Evolutionary conservation across 2,888 invertebrate species (phyloP).

Genomic region (Zhengitettix transpicula): DNA sequence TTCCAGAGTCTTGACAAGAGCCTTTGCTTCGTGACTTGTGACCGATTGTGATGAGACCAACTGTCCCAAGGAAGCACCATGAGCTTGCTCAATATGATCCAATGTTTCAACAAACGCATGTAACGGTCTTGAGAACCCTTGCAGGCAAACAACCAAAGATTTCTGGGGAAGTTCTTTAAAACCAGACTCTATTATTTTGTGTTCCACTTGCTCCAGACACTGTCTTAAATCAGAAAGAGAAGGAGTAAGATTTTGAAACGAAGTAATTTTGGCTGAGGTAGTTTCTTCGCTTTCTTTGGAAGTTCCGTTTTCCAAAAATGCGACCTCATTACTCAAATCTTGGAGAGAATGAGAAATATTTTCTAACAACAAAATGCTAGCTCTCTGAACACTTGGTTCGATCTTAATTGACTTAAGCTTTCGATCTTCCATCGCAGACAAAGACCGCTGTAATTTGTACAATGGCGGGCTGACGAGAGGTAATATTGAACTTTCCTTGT

Average conservation of each 20-base stretch:
- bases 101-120: no score
- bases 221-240: background rate
- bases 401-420: background rate
- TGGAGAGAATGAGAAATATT: constrained; percentile 3
- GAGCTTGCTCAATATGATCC: no score
- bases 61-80: no score
- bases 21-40: no score
- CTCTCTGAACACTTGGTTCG: background rate
- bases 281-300: background rate
- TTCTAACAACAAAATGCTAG: constrained; percentile 2
- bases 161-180: background rate
- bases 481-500: background rate
- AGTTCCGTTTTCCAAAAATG: background rate
- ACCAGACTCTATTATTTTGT: background rate
- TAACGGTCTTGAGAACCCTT: background rate
- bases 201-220: background rate
- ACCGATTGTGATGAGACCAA: no score
- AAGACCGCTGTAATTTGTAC: background rate
- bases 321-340: constrained; percentile 2
- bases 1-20: no score
- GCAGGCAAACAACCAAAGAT: background rate
- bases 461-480: background rate
- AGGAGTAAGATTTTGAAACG: constrained; percentile 1
- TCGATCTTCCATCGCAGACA: background rate
- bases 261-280: background rate